These are phyloP conservation scores for Leptonema lineaticorne DNA, from an alignment of 1,140 invertebrate genomes.

Conservation along the genomic window DNA sequence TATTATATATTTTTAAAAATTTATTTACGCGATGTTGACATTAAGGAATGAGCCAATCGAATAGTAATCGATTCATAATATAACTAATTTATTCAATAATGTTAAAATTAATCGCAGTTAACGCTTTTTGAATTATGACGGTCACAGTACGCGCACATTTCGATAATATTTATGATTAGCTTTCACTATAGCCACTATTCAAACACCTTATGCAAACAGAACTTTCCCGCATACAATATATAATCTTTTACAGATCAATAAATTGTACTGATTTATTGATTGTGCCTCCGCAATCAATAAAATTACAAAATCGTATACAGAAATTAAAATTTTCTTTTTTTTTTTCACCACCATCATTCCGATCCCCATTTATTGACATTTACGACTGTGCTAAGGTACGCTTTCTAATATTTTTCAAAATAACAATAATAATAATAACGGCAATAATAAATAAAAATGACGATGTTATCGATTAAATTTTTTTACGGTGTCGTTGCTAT, in stretches of 20 bases:
- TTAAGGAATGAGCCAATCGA: too few species aligned
- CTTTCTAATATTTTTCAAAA: slow-evolving; percentile 13
- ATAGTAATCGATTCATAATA: too few species aligned
- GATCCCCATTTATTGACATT: neutral
- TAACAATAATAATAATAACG: neutral
- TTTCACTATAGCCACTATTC: neutral
- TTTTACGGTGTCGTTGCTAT: slow-evolving; percentile 13
- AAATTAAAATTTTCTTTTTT: slow-evolving; percentile 7
- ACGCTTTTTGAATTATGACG: too few species aligned
- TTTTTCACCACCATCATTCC: neutral
- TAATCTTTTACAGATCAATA: slow-evolving; percentile 16
- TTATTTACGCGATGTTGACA: neutral
- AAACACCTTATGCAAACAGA: slow-evolving; percentile 12
- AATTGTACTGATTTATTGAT: slow-evolving; percentile 14
- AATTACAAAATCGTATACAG: slow-evolving; percentile 12
- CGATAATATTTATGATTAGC: neutral
- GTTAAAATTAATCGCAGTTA: too few species aligned
- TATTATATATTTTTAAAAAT: neutral
- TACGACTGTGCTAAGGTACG: neutral
- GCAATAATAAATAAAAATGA: neutral
- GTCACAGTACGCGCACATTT: too few species aligned
- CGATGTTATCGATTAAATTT: slow-evolving; percentile 13
- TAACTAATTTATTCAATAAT: too few species aligned
- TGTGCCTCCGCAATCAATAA: slow-evolving; percentile 6
- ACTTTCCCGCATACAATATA: slow-evolving; percentile 13